Conservation (phyloP, 2,113 vertebrate species). For the Azemiops feae region DNA sequence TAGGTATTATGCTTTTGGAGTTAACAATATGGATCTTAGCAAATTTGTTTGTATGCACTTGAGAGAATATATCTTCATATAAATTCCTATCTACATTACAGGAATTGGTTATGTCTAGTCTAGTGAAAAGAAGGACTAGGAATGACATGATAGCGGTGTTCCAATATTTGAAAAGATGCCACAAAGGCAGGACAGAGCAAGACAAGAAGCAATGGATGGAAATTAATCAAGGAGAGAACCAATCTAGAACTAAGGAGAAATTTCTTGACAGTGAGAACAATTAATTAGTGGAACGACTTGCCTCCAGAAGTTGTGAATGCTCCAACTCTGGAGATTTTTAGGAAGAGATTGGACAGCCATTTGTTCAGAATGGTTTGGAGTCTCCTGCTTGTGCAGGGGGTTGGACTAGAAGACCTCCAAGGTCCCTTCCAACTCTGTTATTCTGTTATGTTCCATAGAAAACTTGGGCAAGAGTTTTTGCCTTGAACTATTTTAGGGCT, state of each 20-base stretch:
- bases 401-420: not conserved
- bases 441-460: not conserved
- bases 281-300: not conserved
- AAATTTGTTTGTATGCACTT: not conserved
- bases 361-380: not conserved
- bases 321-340: not conserved
- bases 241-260: not conserved
- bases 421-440: not conserved
- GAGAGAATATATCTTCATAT: not conserved
- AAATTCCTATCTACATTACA: not conserved
- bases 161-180: not conserved
- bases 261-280: not conserved
- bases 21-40: not conserved
- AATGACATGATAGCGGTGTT: not conserved
- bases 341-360: not conserved
- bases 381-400: not conserved
- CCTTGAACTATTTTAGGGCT: not conserved
- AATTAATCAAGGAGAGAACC: not conserved
- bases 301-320: not conserved
- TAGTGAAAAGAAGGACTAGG: not conserved
- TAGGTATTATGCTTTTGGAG: not conserved
- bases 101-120: not conserved
- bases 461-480: not conserved
- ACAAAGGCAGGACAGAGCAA: not conserved
- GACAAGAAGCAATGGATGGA: not conserved